These are phyloP conservation scores for Psittacula derbiana DNA, from an alignment of 2,797 vertebrate species.

Conservation along the genomic window DNA sequence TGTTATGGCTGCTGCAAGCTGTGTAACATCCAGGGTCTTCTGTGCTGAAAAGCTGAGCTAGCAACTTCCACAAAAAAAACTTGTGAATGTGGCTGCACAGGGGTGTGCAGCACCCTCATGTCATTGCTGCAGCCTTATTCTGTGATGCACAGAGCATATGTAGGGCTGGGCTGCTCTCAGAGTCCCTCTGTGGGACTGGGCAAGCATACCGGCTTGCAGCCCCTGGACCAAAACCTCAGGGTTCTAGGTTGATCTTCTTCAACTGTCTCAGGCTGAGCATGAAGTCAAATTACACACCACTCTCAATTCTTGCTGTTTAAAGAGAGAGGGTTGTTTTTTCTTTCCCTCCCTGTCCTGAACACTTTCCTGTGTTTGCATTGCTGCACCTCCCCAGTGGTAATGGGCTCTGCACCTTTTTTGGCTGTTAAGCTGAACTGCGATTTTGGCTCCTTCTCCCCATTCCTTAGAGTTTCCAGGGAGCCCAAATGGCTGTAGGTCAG, in stretches of 20 bases:
- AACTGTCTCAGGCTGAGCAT: not conserved
- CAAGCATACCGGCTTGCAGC: not conserved
- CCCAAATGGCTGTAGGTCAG: not conserved
- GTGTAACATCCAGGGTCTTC: not conserved
- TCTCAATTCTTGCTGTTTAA: not conserved
- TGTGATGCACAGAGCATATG: not conserved
- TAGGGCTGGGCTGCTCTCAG: not conserved
- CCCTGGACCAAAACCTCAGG: not conserved
- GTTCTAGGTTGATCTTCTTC: not conserved
- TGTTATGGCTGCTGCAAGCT: not conserved
- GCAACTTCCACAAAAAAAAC: not conserved
- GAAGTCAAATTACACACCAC: not conserved
- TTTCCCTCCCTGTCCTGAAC: not conserved
- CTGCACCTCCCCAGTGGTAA: not conserved
- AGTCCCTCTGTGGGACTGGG: not conserved
- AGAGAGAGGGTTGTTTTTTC: not conserved
- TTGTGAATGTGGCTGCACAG: not conserved
- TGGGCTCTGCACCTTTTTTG: not conserved
- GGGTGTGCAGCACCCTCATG: not conserved
- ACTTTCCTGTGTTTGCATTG: not conserved
- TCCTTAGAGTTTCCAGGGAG: not conserved
- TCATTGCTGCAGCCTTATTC: not conserved
- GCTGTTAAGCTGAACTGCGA: not conserved
- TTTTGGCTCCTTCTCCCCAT: not conserved
- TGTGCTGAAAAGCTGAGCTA: not conserved